Conservation (phyloP, 1,140 invertebrate genomes). For the Zaprionus camerounensis region DNA sequence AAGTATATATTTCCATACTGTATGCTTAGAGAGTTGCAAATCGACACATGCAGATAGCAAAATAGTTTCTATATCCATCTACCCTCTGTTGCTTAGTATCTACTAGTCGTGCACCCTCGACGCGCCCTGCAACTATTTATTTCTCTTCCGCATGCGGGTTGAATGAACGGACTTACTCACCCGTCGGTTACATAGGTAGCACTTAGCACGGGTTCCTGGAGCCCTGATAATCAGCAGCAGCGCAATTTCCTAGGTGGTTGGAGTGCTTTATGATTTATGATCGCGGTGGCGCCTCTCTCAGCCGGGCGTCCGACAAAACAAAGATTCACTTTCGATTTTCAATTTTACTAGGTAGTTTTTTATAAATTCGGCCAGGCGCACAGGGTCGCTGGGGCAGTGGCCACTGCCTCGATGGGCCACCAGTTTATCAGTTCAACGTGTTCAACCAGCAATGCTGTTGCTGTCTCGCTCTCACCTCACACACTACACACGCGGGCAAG, state of each 20-base stretch:
- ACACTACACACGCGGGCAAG: not conserved
- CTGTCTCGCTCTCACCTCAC: constrained; percentile 20
- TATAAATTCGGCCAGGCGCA: constrained; percentile 72
- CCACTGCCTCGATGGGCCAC: constrained; percentile 27
- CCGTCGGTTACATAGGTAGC: constrained; percentile 15
- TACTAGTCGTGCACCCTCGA: not conserved
- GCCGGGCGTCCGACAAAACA: constrained; percentile 4
- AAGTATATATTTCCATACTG: no score
- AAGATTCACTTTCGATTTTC: constrained; percentile 74
- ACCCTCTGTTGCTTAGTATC: constrained; percentile 9
- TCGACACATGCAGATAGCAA: no score
- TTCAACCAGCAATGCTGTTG: constrained; percentile 1
- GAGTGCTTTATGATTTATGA: constrained; percentile 69
- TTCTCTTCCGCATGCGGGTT: constrained; percentile 28
- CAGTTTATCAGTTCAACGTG: constrained; percentile 19
- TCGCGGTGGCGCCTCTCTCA: not conserved
- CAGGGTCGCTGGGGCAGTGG: constrained; percentile 45
- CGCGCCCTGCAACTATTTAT: constrained; percentile 1
- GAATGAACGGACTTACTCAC: constrained; percentile 38
- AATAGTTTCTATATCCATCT: no score
- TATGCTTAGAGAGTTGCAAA: no score
- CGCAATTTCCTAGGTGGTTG: constrained; percentile 66
- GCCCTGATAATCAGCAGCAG: constrained; percentile 54
- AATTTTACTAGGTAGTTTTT: constrained; percentile 79
- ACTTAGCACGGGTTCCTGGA: constrained; percentile 46